A percentile compares a stretch with the other conserved stretches of the same genome.
phyloP scores from a whole-genome alignment of 2,888 invertebrate genomes.

The Aphodius sticticus region DNA sequence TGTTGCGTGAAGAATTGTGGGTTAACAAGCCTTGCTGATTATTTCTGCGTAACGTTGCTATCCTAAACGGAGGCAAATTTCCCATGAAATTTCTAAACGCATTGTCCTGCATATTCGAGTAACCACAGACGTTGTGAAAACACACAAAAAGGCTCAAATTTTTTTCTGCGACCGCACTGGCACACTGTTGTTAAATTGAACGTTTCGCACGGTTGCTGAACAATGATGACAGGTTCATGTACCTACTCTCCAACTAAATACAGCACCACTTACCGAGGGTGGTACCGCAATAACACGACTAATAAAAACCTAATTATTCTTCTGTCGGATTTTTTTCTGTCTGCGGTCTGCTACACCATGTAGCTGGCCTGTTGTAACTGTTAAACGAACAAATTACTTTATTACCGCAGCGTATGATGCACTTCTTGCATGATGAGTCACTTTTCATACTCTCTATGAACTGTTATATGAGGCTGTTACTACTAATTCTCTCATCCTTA shows the following conservation, averaged over 20 bases:
- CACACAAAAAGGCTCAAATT: background rate
- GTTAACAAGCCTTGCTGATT: background rate
- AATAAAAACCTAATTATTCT: constrained; percentile 11
- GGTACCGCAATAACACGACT: background rate
- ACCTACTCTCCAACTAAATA: background rate
- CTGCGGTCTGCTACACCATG: background rate
- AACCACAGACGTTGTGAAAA: background rate
- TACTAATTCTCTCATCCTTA: background rate
- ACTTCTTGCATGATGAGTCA: constrained; percentile 16
- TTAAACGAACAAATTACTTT: constrained; percentile 16
- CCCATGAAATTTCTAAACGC: background rate
- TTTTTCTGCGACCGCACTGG: background rate
- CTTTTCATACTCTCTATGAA: constrained; percentile 7
- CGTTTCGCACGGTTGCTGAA: background rate
- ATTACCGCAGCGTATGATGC: constrained; percentile 6
- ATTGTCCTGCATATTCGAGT: background rate
- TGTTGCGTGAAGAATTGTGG: background rate
- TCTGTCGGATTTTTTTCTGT: background rate
- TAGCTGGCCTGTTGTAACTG: background rate
- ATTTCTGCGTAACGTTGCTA: background rate
- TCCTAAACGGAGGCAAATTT: background rate
- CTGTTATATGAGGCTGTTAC: constrained; percentile 12
- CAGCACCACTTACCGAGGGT: background rate
- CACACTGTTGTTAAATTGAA: background rate
- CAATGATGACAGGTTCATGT: background rate